Evolutionary conservation across 1,140 invertebrate species (phyloP), one percentile per base, ranked within the genome.

Genomic region (Drosophila novamexicana): DNA sequence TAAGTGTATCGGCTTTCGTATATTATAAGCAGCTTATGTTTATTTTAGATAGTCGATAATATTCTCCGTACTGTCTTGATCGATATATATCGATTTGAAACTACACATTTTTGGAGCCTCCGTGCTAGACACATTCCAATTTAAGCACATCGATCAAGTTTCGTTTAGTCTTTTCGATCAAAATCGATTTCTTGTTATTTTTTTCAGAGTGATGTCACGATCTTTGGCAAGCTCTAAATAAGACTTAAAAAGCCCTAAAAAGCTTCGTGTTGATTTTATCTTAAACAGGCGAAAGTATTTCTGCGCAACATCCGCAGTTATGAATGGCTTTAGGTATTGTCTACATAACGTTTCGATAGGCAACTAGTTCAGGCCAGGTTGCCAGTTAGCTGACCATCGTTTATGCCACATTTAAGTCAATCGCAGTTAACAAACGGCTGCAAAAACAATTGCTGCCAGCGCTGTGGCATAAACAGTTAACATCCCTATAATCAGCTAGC

Each of bases 401-500:
- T 68, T 77, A 74, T 77, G 75, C 59, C 71, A 77, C 61, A 75
- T 75, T 75, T 59, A 57, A 58, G 76, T 57, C 67, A 58, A 72
- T 49, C 53, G 69, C 54, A 5, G 54, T 36, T 50, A 57, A 12
- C 45, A 37, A 39, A 58, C 61, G 39, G 42, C 44, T 16, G 54
- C 36, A 39, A 47, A 49, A 53, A 57, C 37, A 16, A 61, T 34
- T 70, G 63, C 78, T 66, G 63, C 40, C 47, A 76, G 64, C 59
- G 34, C 8, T 63, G 52, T 71, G 66, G 66, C 75, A 58, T 61
- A 62, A 72, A 63, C 49, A 62, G 50, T 49, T 49, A 76, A 74
- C 40, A 85, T 73, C 74, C 77, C 76, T 75, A 81, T 86, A 85
- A 85, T 85, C 81, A 81, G 70, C 65, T 54, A 67, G 58, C 75